These are phyloP conservation scores for Bugulina stolonifera DNA, from an alignment of 2,888 invertebrate genomes.

Conservation along the genomic window DNA sequence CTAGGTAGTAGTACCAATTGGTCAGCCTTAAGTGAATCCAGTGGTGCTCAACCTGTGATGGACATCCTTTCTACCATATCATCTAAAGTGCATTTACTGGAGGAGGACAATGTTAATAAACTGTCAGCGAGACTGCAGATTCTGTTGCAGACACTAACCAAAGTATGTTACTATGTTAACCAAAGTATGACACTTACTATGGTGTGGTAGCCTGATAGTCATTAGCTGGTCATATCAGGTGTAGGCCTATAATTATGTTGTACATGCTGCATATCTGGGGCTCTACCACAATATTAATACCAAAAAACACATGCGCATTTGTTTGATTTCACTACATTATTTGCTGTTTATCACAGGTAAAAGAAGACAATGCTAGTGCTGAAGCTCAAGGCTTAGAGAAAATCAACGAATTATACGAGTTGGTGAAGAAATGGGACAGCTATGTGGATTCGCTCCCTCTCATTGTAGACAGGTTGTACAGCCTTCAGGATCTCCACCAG, in stretches of 20 bases:
- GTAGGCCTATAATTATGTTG: too few relatives aligned
- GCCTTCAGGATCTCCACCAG: slow-evolving; percentile 78
- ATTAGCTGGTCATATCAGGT: too few relatives aligned
- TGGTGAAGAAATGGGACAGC: slow-evolving; percentile 78
- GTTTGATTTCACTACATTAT: too few relatives aligned
- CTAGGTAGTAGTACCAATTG: background rate
- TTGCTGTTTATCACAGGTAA: background rate
- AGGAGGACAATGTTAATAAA: slow-evolving; percentile 73
- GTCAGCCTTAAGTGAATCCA: background rate
- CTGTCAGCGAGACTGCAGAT: slow-evolving; percentile 74
- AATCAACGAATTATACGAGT: slow-evolving; percentile 77
- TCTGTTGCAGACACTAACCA: slow-evolving; percentile 71
- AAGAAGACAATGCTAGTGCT: background rate
- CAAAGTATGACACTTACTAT: too few relatives aligned
- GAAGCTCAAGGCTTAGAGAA: slow-evolving; percentile 42
- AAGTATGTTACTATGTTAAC: too few relatives aligned
- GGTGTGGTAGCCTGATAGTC: too few relatives aligned
- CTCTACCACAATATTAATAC: too few relatives aligned
- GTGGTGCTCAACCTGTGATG: slow-evolving; percentile 23
- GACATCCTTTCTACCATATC: slow-evolving; percentile 73
- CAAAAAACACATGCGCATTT: too few relatives aligned
- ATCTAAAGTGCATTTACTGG: slow-evolving; percentile 72
- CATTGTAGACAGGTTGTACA: slow-evolving; percentile 76
- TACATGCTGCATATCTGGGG: too few relatives aligned
- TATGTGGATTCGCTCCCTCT: slow-evolving; percentile 72